Conservation (phyloP, 2,888 invertebrate genomes). For the Fabriciana adippe region DNA sequence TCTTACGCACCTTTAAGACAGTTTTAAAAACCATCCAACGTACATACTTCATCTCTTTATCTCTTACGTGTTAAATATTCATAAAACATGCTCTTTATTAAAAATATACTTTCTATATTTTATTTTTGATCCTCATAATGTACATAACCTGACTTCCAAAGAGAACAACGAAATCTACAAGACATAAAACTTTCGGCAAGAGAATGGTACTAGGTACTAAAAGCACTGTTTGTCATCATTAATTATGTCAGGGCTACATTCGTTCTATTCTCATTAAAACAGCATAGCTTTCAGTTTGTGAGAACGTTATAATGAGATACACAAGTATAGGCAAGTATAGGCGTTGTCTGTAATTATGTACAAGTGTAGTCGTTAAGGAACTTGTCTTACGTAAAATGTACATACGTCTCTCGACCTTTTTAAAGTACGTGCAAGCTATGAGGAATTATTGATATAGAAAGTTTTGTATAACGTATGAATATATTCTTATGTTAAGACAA, state of each 20-base stretch:
- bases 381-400: not conserved
- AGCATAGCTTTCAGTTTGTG: constrained; percentile 3
- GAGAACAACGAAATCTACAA: too few relatives aligned
- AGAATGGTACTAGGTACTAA: not conserved
- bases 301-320: constrained; percentile 1
- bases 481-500: too few relatives aligned
- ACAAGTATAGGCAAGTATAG: not conserved
- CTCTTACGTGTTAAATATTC: too few relatives aligned
- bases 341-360: not conserved
- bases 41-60: too few relatives aligned
- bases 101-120: too few relatives aligned
- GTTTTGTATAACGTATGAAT: too few relatives aligned
- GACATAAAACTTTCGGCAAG: not conserved
- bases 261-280: constrained; percentile 1
- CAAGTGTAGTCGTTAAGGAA: constrained; percentile 1
- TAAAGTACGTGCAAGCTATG: not conserved
- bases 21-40: too few relatives aligned
- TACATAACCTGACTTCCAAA: too few relatives aligned
- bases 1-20: too few relatives aligned
- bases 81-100: too few relatives aligned
- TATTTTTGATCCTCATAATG: too few relatives aligned
- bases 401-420: not conserved
- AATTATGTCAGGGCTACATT: constrained; percentile 3
- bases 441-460: too few relatives aligned
- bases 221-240: not conserved